Evolutionary conservation across 2,113 vertebrate genomes (phyloP).

Genomic region (Crotalus horridus): DNA sequence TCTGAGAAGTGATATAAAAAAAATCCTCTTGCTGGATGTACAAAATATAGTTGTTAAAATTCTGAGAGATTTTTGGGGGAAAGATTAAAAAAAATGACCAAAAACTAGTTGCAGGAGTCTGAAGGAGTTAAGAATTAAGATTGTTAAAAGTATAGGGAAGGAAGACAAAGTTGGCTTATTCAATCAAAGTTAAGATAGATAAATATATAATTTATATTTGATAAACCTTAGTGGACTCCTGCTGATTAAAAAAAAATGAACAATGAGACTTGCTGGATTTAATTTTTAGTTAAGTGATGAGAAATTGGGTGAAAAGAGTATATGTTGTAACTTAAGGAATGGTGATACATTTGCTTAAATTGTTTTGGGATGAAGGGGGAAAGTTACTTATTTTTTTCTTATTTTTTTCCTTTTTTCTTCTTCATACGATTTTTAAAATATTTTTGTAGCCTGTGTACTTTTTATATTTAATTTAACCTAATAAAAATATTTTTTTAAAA

Average conservation of each 20-base stretch:
- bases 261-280: not conserved
- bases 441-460: not conserved
- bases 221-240: not conserved
- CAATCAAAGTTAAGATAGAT: not conserved
- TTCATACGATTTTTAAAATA: not conserved
- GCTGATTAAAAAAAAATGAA: not conserved
- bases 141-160: not conserved
- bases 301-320: not conserved
- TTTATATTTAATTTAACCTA: not conserved
- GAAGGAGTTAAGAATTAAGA: not conserved
- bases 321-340: not conserved
- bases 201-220: not conserved
- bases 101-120: not conserved
- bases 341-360: not conserved
- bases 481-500: not conserved
- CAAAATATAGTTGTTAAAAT: not conserved
- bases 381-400: not conserved
- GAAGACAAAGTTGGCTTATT: not conserved
- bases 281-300: not conserved
- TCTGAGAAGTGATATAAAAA: not conserved
- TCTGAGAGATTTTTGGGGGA: too few relatives aligned
- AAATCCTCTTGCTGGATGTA: not conserved
- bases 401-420: not conserved
- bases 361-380: not conserved
- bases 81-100: not conserved